Evolutionary conservation across 2,113 vertebrate species (phyloP).

Genomic region (Silurus asotus): DNA sequence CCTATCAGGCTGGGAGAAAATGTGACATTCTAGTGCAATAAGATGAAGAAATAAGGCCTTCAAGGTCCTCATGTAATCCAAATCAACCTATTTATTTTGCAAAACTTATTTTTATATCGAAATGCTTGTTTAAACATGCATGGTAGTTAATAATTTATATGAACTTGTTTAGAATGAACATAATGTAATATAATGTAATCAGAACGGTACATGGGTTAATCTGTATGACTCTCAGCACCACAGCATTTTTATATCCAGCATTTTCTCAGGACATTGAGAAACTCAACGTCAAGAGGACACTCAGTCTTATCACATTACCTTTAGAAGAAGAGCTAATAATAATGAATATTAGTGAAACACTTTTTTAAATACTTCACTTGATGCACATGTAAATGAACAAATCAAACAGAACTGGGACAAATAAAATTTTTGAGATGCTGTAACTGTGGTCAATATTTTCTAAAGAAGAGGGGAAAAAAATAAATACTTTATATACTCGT

Average conservation of each 20-base stretch:
- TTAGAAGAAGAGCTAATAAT: not conserved
- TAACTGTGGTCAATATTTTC: constrained; percentile 12
- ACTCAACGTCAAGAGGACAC: not conserved
- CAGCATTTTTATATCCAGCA: not conserved
- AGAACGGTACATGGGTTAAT: constrained; percentile 16
- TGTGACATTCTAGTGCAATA: constrained; percentile 72
- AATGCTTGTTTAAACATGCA: constrained; percentile 24
- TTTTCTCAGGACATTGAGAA: not conserved
- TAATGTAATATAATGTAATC: constrained; percentile 19
- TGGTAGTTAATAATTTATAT: constrained; percentile 30
- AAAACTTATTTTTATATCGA: constrained; percentile 73
- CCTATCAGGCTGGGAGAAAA: constrained; percentile 49
- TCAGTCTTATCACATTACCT: not conserved
- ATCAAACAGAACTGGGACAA: not conserved
- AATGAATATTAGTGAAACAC: not conserved
- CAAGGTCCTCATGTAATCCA: constrained; percentile 50
- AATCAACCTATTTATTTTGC: constrained; percentile 75
- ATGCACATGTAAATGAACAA: not conserved
- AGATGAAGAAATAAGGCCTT: constrained; percentile 62
- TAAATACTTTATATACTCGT: constrained; percentile 5
- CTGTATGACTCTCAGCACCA: not conserved
- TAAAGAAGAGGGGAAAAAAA: not conserved
- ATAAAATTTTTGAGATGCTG: constrained; percentile 7
- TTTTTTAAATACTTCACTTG: not conserved
- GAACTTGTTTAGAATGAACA: constrained; percentile 25